phyloP scores from a whole-genome alignment of 2,113 vertebrate genomes.

The Hippopotamus amphibius region DNA sequence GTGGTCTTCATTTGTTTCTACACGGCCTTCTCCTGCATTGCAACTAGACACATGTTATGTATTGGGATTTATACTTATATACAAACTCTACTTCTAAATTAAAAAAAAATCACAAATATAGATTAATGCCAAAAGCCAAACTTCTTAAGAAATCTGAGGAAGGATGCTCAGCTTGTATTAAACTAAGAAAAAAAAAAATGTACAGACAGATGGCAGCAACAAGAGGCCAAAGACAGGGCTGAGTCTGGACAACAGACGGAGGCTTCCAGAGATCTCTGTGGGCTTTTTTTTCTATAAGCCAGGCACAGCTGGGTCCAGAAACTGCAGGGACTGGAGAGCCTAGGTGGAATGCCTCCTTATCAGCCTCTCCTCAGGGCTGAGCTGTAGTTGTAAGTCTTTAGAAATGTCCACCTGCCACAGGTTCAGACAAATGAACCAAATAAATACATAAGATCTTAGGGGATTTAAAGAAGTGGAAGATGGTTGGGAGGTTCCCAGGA shows the following conservation, averaged over 20 bases:
- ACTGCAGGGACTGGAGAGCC: not conserved
- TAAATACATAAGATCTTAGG: not conserved
- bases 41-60: not conserved
- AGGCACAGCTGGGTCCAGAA: not conserved
- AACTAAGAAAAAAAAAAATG: slow-evolving; percentile 3
- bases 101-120: not conserved
- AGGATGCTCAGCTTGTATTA: not conserved
- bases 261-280: not conserved
- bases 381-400: not conserved
- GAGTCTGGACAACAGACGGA: not conserved
- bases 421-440: slow-evolving; percentile 40
- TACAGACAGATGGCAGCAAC: not conserved
- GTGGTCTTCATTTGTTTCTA: not conserved
- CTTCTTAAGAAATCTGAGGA: slow-evolving; percentile 11
- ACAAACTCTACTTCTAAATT: not conserved
- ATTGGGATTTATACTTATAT: not conserved
- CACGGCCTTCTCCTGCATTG: not conserved
- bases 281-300: not conserved
- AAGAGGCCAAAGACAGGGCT: not conserved
- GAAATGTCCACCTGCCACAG: not conserved
- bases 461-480: not conserved
- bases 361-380: not conserved
- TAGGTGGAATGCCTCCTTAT: not conserved
- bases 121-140: not conserved
- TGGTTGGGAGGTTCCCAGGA: not conserved